phyloP scores from a whole-genome alignment of 2,113 vertebrate genomes.

The Ifrita kowaldi region DNA sequence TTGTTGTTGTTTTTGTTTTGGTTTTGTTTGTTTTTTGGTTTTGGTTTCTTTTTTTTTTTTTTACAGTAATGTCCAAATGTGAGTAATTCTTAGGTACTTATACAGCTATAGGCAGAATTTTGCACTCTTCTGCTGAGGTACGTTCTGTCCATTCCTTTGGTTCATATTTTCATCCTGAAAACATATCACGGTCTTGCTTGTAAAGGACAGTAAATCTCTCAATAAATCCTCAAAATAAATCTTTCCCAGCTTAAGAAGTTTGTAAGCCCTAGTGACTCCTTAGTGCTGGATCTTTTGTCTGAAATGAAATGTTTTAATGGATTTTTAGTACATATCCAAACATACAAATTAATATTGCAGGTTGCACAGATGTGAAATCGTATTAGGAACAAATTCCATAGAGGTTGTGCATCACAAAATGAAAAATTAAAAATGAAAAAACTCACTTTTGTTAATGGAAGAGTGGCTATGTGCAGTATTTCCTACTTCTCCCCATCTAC shows the following conservation, averaged over 20 bases:
- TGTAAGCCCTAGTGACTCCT: background rate
- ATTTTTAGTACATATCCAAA: background rate
- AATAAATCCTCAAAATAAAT: background rate
- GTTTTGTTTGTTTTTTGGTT: too few relatives aligned
- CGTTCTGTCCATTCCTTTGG: background rate
- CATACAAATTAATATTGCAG: background rate
- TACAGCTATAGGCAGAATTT: background rate
- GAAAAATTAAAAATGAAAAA: background rate
- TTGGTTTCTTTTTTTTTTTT: background rate
- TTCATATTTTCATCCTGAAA: background rate
- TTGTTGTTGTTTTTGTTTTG: background rate
- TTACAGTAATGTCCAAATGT: background rate
- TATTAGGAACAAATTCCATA: background rate
- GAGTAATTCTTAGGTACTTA: background rate
- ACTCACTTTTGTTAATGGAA: background rate
- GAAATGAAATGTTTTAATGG: background rate
- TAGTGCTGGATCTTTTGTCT: background rate
- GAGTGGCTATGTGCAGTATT: background rate
- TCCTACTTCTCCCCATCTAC: background rate
- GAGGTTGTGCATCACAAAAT: background rate
- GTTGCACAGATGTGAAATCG: background rate
- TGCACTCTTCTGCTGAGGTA: background rate
- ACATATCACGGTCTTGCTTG: background rate
- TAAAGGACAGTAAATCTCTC: background rate
- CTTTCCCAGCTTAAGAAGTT: background rate